phyloP scores from a whole-genome alignment of 1,140 invertebrate genomes.

The Hypsibius dujardini region DNA sequence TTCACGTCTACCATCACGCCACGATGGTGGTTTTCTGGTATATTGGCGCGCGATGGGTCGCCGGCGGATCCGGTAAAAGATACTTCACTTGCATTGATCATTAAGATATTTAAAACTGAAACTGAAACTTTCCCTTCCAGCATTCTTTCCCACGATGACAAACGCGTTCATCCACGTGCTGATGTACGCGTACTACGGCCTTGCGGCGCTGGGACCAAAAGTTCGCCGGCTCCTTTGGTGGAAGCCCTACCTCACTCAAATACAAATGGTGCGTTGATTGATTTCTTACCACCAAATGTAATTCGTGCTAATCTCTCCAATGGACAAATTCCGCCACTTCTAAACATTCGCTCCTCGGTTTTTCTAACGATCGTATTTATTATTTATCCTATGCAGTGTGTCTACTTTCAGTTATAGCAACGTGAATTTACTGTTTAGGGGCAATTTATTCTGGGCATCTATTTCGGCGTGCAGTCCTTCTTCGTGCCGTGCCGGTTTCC shows the following conservation, averaged over 20 bases:
- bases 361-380: not conserved
- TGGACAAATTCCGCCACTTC: not conserved
- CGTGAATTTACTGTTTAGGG: slow-evolving; percentile 38
- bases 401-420: not conserved
- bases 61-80: slow-evolving; percentile 64
- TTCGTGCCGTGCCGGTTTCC: slow-evolving; percentile 67
- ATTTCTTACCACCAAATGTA: not conserved
- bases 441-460: slow-evolving; percentile 65
- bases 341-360: not conserved
- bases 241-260: slow-evolving; percentile 70
- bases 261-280: slow-evolving; percentile 29
- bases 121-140: slow-evolving; percentile 33
- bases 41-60: slow-evolving; percentile 89
- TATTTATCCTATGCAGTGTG: not conserved
- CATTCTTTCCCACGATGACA: slow-evolving; percentile 65
- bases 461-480: slow-evolving; percentile 63
- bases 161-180: slow-evolving; percentile 77
- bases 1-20: slow-evolving; percentile 78
- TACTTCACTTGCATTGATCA: slow-evolving; percentile 18
- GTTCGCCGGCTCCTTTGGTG: slow-evolving; percentile 70
- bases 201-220: slow-evolving; percentile 58
- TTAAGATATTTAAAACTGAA: slow-evolving; percentile 17
- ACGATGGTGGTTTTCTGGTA: slow-evolving; percentile 84
- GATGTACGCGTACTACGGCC: slow-evolving; percentile 80
- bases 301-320: not conserved